Base-by-base conservation (phyloP, 2,113 vertebrate genomes). In the Psittacus erithacus region DNA sequence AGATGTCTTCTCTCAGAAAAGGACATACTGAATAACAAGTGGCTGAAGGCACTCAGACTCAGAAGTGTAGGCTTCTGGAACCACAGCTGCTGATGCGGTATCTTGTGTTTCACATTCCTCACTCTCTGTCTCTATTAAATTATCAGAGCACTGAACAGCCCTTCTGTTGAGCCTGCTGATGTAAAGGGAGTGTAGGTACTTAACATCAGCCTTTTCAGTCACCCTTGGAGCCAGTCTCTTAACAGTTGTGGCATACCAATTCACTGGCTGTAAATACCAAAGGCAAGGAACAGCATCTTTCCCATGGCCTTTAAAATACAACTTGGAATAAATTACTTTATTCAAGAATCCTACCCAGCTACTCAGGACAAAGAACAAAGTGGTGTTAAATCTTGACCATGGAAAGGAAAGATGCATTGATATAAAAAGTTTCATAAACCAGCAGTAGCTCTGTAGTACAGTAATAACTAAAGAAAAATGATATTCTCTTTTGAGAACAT, bases 391-490 rank as follows among this genome's bases (percentile, higher is more conserved):
- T 67, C 62, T 76, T 77, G 49, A 71, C 75, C 71, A 67, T 44
- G 20, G 70, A 82, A 89, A 82, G 33, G 31, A 63, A 94, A 95
- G 85, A 80, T 55, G 33, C 55, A 65, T 67, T 75, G 59, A 44
- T 71, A 86, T 22, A 70, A 87, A 71, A 83, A 78, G 49, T 67
- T 93, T 52, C 71, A 82, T 82, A 83, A 89, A 95, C 44, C 1
- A 1, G 46, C 69, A 94, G 89, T 71, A 92, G 65, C 60, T 91
- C 46, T 64, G 29, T 49, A 74, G 55, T 64, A 83, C 79, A 91
- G 67, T 75, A 91, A 86, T 80, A 92, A 95, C 67, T 46, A 92
- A 69, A 91, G 65, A 75, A 89, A 96, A 92, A 33, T 57, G 78
- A 81, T 88, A 92, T 35, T 88, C 24, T 62, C 82, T 90, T 92